Percentiles rank a stretch among this genome's conserved stretches.
phyloP scores from a whole-genome alignment of 2,888 invertebrate species.

The Punctoribates punctum region DNA sequence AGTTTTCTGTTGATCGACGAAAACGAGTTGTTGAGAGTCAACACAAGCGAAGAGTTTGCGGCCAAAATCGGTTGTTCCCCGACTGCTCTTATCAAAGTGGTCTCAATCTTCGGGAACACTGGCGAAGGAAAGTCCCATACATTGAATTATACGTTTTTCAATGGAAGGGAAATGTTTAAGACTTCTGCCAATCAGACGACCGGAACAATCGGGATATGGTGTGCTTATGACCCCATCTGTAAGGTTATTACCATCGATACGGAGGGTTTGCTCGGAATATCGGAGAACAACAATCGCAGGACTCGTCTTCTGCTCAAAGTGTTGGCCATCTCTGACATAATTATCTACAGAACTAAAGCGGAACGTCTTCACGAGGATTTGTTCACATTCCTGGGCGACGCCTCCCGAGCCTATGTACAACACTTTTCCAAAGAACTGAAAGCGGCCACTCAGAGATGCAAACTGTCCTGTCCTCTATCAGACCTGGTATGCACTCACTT shows the following conservation, averaged over 20 bases:
- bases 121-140: conserved; percentile 79
- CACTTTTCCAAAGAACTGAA: conserved; percentile 62
- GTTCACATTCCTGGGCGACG: conserved; percentile 71
- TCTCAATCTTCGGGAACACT: conserved; percentile 78
- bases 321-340: conserved; percentile 74
- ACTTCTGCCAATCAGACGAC: conserved; percentile 66
- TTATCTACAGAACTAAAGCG: conserved; percentile 70
- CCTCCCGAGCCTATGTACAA: conserved; percentile 68
- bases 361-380: conserved; percentile 71
- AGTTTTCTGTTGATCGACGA: conserved; percentile 54
- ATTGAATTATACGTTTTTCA: conserved; percentile 68
- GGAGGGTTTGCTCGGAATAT: conserved; percentile 69
- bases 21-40: conserved; percentile 52
- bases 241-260: conserved; percentile 71
- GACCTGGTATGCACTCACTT: conserved; percentile 53
- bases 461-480: conserved; percentile 58
- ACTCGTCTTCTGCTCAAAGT: conserved; percentile 70
- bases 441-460: conserved; percentile 54
- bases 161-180: conserved; percentile 63
- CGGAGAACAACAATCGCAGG: conserved; percentile 62
- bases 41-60: conserved; percentile 51
- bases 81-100: conserved; percentile 63
- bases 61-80: conserved; percentile 52
- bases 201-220: conserved; percentile 75
- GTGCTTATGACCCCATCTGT: conserved; percentile 64